Conservation (phyloP, 2,888 invertebrate species). For the Platerodrilus igneus region DNA sequence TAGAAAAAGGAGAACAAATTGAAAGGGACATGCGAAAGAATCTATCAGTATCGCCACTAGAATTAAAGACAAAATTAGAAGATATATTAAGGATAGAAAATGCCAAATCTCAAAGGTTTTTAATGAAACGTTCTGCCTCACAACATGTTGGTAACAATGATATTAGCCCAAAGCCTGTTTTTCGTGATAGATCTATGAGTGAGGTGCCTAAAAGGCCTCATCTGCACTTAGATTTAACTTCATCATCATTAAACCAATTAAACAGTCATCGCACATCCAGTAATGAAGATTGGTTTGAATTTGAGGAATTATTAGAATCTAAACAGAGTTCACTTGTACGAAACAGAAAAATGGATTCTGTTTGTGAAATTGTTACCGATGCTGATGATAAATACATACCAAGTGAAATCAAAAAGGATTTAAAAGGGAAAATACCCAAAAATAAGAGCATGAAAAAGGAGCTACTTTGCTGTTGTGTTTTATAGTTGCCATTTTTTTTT, state of each 20-base stretch:
- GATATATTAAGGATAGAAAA: slow-evolving; percentile 43
- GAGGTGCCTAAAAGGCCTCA: slow-evolving; percentile 34
- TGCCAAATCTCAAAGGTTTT: slow-evolving; percentile 28
- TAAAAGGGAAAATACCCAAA: slow-evolving; percentile 14
- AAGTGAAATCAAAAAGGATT: slow-evolving; percentile 7
- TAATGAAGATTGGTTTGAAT: slow-evolving; percentile 50
- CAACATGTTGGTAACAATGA: slow-evolving; percentile 30
- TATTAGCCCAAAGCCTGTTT: slow-evolving; percentile 17
- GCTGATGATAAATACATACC: slow-evolving; percentile 12
- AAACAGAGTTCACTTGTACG: slow-evolving; percentile 11
- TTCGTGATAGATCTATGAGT: slow-evolving; percentile 38
- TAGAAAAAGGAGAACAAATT: slow-evolving; percentile 47
- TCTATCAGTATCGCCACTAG: slow-evolving; percentile 56
- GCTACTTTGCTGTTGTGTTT: slow-evolving; percentile 21
- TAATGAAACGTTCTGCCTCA: slow-evolving; percentile 36
- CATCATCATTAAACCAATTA: slow-evolving; percentile 38
- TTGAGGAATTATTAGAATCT: slow-evolving; percentile 33
- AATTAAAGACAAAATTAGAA: slow-evolving; percentile 59
- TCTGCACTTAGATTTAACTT: slow-evolving; percentile 31
- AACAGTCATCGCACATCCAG: slow-evolving; percentile 50
- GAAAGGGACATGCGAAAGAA: slow-evolving; percentile 28
- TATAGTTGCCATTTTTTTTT: slow-evolving; percentile 14
- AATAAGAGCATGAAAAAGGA: slow-evolving; percentile 18
- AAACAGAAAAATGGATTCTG: background rate
- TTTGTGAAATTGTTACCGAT: slow-evolving; percentile 6